Evolutionary conservation across 2,797 vertebrate genomes (phyloP).

Genomic region (Orestias chungarensis): DNA sequence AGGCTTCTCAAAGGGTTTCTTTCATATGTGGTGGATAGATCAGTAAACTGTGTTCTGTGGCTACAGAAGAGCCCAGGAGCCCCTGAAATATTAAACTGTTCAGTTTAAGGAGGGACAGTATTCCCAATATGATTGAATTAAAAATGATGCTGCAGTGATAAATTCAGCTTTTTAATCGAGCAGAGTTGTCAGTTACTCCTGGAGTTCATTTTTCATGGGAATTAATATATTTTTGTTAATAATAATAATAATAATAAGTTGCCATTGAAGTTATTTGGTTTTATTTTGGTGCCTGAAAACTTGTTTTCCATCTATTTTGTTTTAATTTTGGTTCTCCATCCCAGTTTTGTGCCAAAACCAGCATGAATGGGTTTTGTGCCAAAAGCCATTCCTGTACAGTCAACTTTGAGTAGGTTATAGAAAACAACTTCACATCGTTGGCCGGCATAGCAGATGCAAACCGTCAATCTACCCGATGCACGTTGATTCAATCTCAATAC

Average conservation of each 20-base stretch:
- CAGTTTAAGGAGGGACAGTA: background rate
- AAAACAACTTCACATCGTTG: background rate
- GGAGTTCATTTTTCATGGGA: too few species aligned
- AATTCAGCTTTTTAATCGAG: too few species aligned
- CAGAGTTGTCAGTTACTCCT: too few species aligned
- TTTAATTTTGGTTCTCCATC: background rate
- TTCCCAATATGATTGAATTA: background rate
- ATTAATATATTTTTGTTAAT: too few species aligned
- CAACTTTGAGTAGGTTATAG: background rate
- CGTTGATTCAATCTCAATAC: background rate
- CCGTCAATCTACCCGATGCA: background rate
- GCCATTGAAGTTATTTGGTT: too few species aligned
- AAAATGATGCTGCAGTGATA: too few species aligned
- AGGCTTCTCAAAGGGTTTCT: background rate
- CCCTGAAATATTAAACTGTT: background rate
- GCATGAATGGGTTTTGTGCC: too few species aligned
- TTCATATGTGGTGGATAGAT: background rate
- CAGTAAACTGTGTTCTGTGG: background rate
- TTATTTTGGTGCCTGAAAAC: too few species aligned
- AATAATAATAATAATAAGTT: too few species aligned
- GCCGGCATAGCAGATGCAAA: background rate
- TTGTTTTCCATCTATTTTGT: background rate
- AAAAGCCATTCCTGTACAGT: background rate
- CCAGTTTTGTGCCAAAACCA: too few species aligned
- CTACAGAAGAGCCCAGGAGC: background rate